These are phyloP conservation scores for Acleris literana DNA, from an alignment of 2,888 invertebrate genomes.

Conservation along the genomic window DNA sequence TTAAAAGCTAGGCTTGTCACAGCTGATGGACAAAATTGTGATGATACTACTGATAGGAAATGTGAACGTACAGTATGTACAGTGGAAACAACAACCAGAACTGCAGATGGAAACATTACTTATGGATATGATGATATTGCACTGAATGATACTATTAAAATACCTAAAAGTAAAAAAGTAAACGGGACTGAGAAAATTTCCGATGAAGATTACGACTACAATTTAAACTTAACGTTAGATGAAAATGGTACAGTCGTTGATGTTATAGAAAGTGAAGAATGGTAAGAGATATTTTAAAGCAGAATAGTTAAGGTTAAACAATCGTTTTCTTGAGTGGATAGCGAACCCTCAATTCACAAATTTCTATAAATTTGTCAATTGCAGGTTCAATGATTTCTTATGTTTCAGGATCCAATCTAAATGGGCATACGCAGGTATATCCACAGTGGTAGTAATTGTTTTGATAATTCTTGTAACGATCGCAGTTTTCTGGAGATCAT, in stretches of 20 bases:
- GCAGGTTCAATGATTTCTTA: too few relatives aligned
- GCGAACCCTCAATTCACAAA: too few relatives aligned
- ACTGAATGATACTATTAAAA: conserved; percentile 1
- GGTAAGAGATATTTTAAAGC: neutral
- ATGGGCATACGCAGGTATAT: conserved; percentile 40
- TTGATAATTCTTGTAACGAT: conserved; percentile 34
- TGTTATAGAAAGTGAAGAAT: neutral
- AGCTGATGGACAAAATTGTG: conserved; percentile 30
- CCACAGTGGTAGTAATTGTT: conserved; percentile 20
- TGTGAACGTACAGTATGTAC: conserved; percentile 39
- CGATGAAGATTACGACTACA: neutral
- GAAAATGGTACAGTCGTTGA: neutral
- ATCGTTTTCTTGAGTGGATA: too few relatives aligned
- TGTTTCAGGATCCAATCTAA: conserved; percentile 39
- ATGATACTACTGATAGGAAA: conserved; percentile 28
- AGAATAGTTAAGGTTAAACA: too few relatives aligned
- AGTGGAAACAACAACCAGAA: neutral
- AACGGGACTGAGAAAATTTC: neutral
- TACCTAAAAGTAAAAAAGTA: neutral
- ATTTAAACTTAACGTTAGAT: neutral
- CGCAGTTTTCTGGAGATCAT: conserved; percentile 36
- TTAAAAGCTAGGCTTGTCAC: conserved; percentile 36
- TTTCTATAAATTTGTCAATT: too few relatives aligned
- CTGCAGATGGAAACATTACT: conserved; percentile 7
- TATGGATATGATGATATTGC: conserved; percentile 22